Evolutionary conservation across 2,888 invertebrate species (phyloP).

Genomic region (Hirtodrosophila alboralis): DNA sequence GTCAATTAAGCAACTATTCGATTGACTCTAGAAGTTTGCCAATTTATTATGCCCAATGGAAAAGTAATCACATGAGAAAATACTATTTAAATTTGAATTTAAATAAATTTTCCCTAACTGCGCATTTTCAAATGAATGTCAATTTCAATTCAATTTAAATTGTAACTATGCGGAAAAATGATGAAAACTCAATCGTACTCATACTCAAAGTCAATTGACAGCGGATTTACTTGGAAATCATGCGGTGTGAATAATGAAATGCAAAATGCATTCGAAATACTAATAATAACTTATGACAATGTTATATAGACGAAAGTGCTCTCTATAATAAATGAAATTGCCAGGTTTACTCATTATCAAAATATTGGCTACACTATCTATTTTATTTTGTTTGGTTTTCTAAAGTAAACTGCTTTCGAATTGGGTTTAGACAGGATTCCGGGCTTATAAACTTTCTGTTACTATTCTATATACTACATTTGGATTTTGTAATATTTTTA

Average conservation of each 20-base stretch:
- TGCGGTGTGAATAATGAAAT: slow-evolving; percentile 33
- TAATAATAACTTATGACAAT: slow-evolving; percentile 6
- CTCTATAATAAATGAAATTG: slow-evolving; percentile 14
- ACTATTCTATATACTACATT: too few relatives aligned
- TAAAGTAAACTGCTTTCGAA: too few relatives aligned
- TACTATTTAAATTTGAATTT: neutral
- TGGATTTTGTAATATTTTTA: too few relatives aligned
- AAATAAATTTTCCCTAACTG: slow-evolving; percentile 21
- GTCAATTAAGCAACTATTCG: slow-evolving; percentile 33
- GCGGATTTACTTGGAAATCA: slow-evolving; percentile 41
- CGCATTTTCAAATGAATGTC: slow-evolving; percentile 47
- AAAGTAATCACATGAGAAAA: slow-evolving; percentile 35
- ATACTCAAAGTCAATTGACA: slow-evolving; percentile 51
- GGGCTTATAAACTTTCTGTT: too few relatives aligned
- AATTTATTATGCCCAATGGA: slow-evolving; percentile 26
- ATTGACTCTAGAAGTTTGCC: slow-evolving; percentile 22
- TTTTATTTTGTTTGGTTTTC: too few relatives aligned
- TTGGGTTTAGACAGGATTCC: too few relatives aligned
- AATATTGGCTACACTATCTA: too few relatives aligned
- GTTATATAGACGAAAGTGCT: neutral
- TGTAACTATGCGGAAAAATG: slow-evolving; percentile 51
- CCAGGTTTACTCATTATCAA: too few relatives aligned
- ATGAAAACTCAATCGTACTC: slow-evolving; percentile 14
- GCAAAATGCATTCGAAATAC: slow-evolving; percentile 9
- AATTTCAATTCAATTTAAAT: slow-evolving; percentile 19